Evolutionary conservation across 2,113 vertebrate species (phyloP).

Genomic region (Gallinago undulata): DNA sequence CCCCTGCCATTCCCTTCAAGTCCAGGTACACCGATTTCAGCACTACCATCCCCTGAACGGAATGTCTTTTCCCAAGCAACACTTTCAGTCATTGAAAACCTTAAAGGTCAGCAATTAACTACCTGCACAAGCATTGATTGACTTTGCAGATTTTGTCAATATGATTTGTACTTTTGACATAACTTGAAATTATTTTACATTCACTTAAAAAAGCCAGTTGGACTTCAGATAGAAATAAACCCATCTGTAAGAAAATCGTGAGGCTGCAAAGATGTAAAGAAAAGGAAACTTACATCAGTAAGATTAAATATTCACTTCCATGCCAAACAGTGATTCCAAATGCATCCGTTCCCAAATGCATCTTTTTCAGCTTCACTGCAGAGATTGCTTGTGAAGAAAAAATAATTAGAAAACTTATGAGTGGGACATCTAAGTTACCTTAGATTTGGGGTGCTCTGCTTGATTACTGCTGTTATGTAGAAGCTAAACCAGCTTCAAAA

Average conservation of each 20-base stretch:
- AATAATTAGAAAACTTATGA: background rate
- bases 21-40: background rate
- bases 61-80: slow-evolving; percentile 28
- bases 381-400: background rate
- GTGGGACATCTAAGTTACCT: background rate
- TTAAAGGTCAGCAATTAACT: slow-evolving; percentile 63
- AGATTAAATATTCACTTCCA: background rate
- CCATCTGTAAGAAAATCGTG: background rate
- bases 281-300: background rate
- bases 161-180: background rate
- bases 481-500: background rate
- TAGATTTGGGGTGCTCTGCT: background rate
- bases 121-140: background rate
- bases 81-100: slow-evolving; percentile 15
- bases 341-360: background rate
- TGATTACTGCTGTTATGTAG: background rate
- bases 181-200: background rate
- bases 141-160: background rate
- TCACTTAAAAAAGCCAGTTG: background rate
- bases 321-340: background rate
- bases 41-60: background rate
- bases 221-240: background rate
- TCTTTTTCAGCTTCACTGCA: background rate
- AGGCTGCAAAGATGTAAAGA: background rate
- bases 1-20: slow-evolving; percentile 74